phyloP scores from a whole-genome alignment of 2,113 vertebrate species.

The Maylandia zebra region DNA sequence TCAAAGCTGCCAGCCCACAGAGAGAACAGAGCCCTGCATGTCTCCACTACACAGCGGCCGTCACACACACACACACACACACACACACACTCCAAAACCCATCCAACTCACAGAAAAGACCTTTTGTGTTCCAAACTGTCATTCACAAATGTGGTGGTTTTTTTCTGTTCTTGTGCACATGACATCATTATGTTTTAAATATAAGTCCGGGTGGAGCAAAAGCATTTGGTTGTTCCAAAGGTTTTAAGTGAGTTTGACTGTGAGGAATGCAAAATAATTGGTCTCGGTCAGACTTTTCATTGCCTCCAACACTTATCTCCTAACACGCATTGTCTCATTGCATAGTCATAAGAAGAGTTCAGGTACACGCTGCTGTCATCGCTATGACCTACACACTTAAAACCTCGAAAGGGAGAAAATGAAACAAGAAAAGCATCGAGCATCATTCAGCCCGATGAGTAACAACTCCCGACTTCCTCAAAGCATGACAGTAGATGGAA shows the following conservation, averaged over 20 bases:
- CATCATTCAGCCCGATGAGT: slow-evolving; percentile 27
- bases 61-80: too few species aligned
- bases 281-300: not conserved
- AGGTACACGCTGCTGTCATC: slow-evolving; percentile 13
- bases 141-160: slow-evolving; percentile 13
- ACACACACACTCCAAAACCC: slow-evolving; percentile 42
- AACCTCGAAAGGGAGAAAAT: slow-evolving; percentile 28
- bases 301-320: not conserved
- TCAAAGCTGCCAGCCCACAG: slow-evolving; percentile 72
- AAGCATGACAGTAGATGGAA: slow-evolving; percentile 49
- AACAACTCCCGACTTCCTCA: slow-evolving; percentile 47
- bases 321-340: not conserved
- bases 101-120: slow-evolving; percentile 35
- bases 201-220: not conserved
- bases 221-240: slow-evolving; percentile 1
- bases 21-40: slow-evolving; percentile 63
- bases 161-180: not conserved
- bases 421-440: slow-evolving; percentile 33
- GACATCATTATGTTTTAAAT: slow-evolving; percentile 26
- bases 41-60: slow-evolving; percentile 17
- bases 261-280: slow-evolving; percentile 22
- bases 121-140: slow-evolving; percentile 56
- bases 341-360: not conserved
- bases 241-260: slow-evolving; percentile 26
- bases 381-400: slow-evolving; percentile 14